Evolutionary conservation across 2,797 vertebrate genomes (phyloP).

Genomic region (Acomys russatus): DNA sequence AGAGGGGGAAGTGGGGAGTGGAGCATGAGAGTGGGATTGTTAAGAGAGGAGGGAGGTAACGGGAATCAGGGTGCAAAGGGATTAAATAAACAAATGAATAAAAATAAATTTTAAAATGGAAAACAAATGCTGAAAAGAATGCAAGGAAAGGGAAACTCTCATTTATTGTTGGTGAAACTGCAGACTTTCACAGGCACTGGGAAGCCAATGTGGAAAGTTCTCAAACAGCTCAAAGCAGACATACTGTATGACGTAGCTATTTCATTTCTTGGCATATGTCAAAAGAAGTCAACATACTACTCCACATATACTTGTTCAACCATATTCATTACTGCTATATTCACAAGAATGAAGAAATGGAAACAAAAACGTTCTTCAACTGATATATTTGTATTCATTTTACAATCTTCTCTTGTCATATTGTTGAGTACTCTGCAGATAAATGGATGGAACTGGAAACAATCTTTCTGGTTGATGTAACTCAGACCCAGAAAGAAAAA

Average conservation of each 20-base stretch:
- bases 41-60: no score
- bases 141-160: background rate
- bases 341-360: background rate
- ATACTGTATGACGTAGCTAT: background rate
- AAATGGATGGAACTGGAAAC: background rate
- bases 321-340: background rate
- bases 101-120: background rate
- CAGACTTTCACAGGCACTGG: background rate
- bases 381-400: background rate
- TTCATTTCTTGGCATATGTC: background rate
- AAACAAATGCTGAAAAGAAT: background rate
- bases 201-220: background rate
- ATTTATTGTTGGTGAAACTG: background rate
- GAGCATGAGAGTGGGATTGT: no score
- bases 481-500: background rate
- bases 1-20: no score
- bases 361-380: background rate
- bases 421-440: background rate
- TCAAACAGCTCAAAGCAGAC: background rate
- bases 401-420: background rate
- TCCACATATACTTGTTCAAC: background rate
- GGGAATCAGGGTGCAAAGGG: no score
- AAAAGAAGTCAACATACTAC: background rate
- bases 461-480: background rate
- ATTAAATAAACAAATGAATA: no score